Evolutionary conservation across 2,888 invertebrate genomes (phyloP), one percentile per base, ranked within the genome.

Genomic region (Allophyes oxyacanthae): DNA sequence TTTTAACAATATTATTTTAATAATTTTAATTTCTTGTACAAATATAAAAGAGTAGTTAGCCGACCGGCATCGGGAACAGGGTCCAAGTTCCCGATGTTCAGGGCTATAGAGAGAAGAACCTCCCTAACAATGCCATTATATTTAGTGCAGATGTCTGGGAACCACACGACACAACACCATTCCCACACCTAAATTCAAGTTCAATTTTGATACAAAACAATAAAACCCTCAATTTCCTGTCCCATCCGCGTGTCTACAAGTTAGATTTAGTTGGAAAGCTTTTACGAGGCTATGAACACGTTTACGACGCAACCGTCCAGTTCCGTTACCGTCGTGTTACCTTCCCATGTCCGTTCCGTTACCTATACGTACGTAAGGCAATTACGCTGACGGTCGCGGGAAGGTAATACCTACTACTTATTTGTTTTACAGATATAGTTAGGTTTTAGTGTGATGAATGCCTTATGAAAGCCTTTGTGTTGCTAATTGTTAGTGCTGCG

Each of bases 221-320:
- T 64, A 63, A 50, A 63, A 57, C 15, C 14, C 34, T 26, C 50
- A 50, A 51, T 63, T 41, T 42, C 41, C 41, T 42, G 34, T 46
- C 41, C 20, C 2, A 25, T 11, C 13, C 28, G 30, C 13, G 9
- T 11, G 36, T 37, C 15, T 15, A 40, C 32, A 14, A 55, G 63
- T 8, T 45, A 37, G 32, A 30, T 64, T 28, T 8, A 64, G 42
- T 57, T 57, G 50, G 57, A 38, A 64, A 42, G 42, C 41, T 46
- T 64, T 63, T 64, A 63, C 14, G 33, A 41, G 30, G 36, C 26
- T 1, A 38, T 64, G 57, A 57, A 64, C 0, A 6, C 0, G 13
- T 63, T 63, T 64, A 63, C 42, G 64, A 56, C 6, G 33, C 28
- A 28, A 41, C 26, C 50, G 25, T 43, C 30, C 11, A 9, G 45